Conservation (phyloP, 2,797 vertebrate genomes). For the Coluber constrictor region DNA sequence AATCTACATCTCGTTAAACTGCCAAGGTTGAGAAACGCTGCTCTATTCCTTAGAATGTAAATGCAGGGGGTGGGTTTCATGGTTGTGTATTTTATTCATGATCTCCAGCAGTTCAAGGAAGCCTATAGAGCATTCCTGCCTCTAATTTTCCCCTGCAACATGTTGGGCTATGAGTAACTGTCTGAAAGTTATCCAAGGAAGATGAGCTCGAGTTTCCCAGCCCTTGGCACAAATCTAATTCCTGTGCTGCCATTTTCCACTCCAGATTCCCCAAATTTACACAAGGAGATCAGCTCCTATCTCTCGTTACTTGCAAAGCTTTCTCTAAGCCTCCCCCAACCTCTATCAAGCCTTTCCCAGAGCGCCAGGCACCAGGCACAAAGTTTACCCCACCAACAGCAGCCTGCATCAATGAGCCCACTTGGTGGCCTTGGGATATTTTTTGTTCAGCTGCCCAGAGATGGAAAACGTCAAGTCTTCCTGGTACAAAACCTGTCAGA, state of each 20-base stretch:
- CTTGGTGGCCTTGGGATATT: background rate
- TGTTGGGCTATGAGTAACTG: background rate
- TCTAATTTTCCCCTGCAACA: background rate
- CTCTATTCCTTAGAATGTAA: background rate
- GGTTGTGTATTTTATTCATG: background rate
- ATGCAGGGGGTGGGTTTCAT: too few species aligned
- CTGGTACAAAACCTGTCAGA: background rate
- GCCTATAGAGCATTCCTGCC: background rate
- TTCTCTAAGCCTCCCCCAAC: background rate
- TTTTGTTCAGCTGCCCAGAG: background rate
- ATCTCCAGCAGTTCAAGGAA: background rate
- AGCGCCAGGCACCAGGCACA: background rate
- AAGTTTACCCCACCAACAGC: background rate
- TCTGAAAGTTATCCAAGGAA: background rate
- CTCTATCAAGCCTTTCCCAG: too few species aligned
- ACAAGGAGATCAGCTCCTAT: background rate
- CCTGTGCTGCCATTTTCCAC: background rate
- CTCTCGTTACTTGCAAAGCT: background rate
- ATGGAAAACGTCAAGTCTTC: background rate
- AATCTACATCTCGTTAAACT: background rate
- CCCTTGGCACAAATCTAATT: background rate
- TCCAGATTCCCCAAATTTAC: background rate
- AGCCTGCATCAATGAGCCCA: background rate
- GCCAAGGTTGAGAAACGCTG: background rate
- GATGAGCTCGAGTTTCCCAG: background rate